Percentiles rank a stretch among this genome's conserved stretches.
Evolutionary conservation across 2,113 vertebrate genomes (phyloP).

Genomic region (Pygoscelis adeliae): DNA sequence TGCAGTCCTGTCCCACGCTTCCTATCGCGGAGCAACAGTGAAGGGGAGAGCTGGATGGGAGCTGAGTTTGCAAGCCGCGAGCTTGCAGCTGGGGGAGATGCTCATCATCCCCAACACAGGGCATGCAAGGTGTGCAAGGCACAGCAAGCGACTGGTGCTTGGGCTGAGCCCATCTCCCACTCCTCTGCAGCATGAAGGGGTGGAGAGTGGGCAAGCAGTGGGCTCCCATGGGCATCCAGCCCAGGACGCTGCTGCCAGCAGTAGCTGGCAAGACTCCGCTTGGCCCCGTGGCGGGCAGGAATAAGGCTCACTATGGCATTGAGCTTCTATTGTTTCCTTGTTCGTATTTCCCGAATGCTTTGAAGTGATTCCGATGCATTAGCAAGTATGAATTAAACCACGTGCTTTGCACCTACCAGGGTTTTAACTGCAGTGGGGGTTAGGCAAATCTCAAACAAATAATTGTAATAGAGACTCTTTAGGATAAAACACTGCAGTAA

Average conservation of each 20-base stretch:
- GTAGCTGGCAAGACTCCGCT: not conserved
- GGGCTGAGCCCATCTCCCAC: not conserved
- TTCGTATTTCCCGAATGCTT: accelerated
- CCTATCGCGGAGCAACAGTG: accelerated
- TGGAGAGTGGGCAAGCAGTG: not conserved
- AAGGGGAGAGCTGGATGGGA: not conserved
- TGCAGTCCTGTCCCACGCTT: accelerated
- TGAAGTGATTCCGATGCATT: not conserved
- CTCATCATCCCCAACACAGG: accelerated
- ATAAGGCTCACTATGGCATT: accelerated
- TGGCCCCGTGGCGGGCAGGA: accelerated
- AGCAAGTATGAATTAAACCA: not conserved
- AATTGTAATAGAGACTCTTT: not conserved
- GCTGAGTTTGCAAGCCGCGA: not conserved
- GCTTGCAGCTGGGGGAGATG: not conserved
- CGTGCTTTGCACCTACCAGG: not conserved
- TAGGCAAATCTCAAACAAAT: not conserved
- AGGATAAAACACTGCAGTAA: not conserved
- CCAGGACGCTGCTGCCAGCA: not conserved
- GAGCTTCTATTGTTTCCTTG: not conserved
- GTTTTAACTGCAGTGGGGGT: not conserved
- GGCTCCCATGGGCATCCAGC: not conserved
- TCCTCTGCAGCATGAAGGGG: not conserved
- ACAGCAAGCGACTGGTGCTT: accelerated
- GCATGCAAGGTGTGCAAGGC: too few relatives aligned